Evolutionary conservation across 2,888 invertebrate species (phyloP), one percentile per base, ranked within the genome.

Genomic region (Tupiocoris notatus): DNA sequence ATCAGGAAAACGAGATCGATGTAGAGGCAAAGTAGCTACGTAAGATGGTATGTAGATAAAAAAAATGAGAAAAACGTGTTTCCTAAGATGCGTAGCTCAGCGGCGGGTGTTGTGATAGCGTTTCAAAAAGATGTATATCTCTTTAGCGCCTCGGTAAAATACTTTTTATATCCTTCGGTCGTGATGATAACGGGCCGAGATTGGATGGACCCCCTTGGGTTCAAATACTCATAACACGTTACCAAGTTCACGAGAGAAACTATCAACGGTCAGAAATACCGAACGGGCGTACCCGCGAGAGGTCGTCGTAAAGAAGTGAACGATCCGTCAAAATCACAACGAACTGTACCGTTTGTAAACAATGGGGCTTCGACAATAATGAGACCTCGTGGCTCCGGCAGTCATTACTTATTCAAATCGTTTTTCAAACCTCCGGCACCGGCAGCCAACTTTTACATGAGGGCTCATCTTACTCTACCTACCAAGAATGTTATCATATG

Each of bases 401-500:
- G 70, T 24, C 58, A 59, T 70, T 70, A 59, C 70, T 23, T 24
- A 70, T 70, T 70, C 70, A 70, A 70, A 70, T 70, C 68, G 18
- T 68, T 39, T 39, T 39, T 39, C 39, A 39, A 39, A 39, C 39
- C 39, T 39, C 12, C n/a, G n/a, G n/a, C n/a, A n/a, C n/a, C n/a
- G n/a, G n/a, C n/a, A n/a, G n/a, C n/a, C n/a, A n/a, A n/a, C n/a
- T n/a, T n/a, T n/a, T n/a, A n/a, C 39, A 39, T 12, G 12, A 39
- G 39, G 39, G 39, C 39, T n/a, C 39, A 39, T 39, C 39, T 3
- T 39, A n/a, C n/a, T n/a, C n/a, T n/a, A 39, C 39, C 39, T 39
- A 39, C 39, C 39, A 39, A 12, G 39, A 39, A 39, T 39, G 12
- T 39, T 39, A 7, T 39, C 39, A 39, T 39, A 12, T 39, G 39